Percentiles rank a stretch among this genome's conserved stretches.
These are phyloP conservation scores for Poecilobothrus nobilitatus DNA, from an alignment of 2,888 invertebrate species.

Conservation along the genomic window DNA sequence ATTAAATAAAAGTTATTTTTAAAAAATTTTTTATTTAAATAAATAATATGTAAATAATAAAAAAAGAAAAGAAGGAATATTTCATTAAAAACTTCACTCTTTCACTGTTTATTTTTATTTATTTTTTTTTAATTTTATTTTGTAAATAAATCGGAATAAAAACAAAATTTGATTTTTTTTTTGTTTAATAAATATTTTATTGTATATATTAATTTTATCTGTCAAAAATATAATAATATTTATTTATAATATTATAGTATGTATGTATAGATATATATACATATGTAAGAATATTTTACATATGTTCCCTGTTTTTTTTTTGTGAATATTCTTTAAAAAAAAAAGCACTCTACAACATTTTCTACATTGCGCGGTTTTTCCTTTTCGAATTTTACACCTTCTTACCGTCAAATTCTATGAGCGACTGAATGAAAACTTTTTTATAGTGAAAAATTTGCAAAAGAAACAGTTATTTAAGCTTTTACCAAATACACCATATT, in stretches of 20 bases:
- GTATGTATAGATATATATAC: neutral
- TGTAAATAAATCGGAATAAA: neutral
- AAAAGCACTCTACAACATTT: conserved; percentile 6
- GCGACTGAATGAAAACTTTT: neutral
- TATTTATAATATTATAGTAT: neutral
- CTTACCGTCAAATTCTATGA: neutral
- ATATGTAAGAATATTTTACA: neutral
- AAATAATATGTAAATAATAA: no score
- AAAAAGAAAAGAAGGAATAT: no score
- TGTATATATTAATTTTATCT: neutral
- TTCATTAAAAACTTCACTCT: no score
- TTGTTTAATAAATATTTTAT: neutral
- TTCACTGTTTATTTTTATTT: no score
- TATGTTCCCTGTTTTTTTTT: neutral
- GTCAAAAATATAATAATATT: neutral
- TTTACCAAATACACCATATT: no score
- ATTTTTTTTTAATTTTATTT: neutral
- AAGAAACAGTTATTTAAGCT: no score
- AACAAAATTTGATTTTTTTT: no score
- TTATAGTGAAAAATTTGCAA: no score
- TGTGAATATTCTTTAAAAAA: neutral
- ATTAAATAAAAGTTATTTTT: no score
- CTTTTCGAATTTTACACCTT: neutral
- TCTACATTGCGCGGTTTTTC: neutral
- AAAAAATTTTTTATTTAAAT: no score